Percentiles rank a stretch among this genome's conserved stretches.
phyloP scores from a whole-genome alignment of 2,113 vertebrate species.

The Erythrocercus mccallii region DNA sequence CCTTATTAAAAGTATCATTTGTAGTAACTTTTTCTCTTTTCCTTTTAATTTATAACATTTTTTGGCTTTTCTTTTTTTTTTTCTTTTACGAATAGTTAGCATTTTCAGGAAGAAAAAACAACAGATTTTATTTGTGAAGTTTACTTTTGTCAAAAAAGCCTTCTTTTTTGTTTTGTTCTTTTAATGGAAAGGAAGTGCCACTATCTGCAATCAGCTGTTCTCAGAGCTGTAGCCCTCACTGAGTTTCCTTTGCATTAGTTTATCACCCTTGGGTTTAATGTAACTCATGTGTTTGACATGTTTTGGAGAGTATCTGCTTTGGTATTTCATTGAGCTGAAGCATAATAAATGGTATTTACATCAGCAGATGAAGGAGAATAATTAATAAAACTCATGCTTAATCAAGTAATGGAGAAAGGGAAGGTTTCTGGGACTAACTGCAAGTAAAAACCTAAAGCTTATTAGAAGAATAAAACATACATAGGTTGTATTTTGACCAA shows the following conservation, averaged over 20 bases:
- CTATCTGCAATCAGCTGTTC: background rate
- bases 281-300: background rate
- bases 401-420: background rate
- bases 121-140: background rate
- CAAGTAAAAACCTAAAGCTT: background rate
- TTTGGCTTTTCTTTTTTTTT: background rate
- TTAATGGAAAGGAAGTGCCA: background rate
- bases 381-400: background rate
- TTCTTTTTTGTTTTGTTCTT: background rate
- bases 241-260: background rate
- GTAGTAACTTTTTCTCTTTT: background rate
- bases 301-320: background rate
- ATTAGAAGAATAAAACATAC: background rate
- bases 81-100: fast-evolving
- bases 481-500: background rate
- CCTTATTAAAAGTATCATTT: background rate
- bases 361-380: background rate
- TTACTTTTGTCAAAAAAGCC: background rate
- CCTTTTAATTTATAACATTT: background rate
- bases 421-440: background rate
- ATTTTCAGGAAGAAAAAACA: background rate
- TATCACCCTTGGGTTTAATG: background rate
- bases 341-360: background rate
- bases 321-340: background rate
- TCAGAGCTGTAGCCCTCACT: background rate